Evolutionary conservation across 2,888 invertebrate species (phyloP), one percentile per base, ranked within the genome.

Genomic region (Tricholauxania praeusta): DNA sequence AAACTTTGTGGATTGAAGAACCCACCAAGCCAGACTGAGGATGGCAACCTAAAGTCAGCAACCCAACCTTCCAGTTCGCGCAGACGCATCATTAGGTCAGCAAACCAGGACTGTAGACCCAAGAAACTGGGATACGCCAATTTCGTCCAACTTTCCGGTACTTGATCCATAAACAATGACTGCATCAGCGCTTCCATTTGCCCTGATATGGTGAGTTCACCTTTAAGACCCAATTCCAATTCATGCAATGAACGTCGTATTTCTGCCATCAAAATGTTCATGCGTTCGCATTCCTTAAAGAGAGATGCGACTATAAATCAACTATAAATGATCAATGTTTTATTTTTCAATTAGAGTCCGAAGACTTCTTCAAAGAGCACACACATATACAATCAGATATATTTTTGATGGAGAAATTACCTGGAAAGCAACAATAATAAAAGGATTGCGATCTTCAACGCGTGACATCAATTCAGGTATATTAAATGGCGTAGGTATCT

Each of bases 1-100:
- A 98, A 96, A 12, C 97, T 97, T 87, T 98, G 98, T 0, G 98
- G 98, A 88, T 98, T 98, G 89, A 98, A 98, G 87, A 98, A 96
- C 10, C 97, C 98, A 12, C 94, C 96, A 69, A 98, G 89, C 98
- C 98, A 98, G 15, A 97, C 94, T 0, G 95, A 92, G 0, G 95
- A 89, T 0, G 97, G 97, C 78, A 97, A 89, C 89, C 93, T 90
- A 79, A 97, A 97, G 86, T 97, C 97, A 0, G 93, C 91, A 4
- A 94, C 92, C 98, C 98, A 98, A 75, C 90, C 91, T 83, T 97
- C 95, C 1, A 96, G 88, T 82, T 96, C 96, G 74, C 91, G 91
- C 51, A 96, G 89, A 68, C 98, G 89, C 55, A 92, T 87, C 75
- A 94, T 90, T 65, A 98, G 90, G 87, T 98, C 97, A 0, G 93